Percentiles rank a stretch among this genome's conserved stretches.
These are phyloP conservation scores for Disparrhopalites patrizii DNA, from an alignment of 2,888 invertebrate genomes.

Conservation along the genomic window DNA sequence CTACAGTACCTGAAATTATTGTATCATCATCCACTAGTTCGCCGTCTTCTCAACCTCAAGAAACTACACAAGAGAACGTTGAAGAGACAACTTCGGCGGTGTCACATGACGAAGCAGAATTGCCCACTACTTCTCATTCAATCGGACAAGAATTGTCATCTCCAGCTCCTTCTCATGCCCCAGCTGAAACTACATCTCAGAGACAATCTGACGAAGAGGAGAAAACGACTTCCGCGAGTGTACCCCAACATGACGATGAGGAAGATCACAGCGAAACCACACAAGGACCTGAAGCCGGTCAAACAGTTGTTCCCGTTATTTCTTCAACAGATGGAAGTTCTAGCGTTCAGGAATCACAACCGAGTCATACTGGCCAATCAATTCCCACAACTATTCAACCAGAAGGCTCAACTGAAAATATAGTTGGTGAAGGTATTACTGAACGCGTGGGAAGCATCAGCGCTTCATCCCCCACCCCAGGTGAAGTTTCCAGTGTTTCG, in stretches of 20 bases:
- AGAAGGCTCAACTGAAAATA: not conserved
- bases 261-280: not conserved
- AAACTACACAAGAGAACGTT: not conserved
- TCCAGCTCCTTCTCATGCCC: conserved; percentile 1
- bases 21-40: not conserved
- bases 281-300: not conserved
- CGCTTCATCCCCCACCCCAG: not conserved
- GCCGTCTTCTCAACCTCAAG: not conserved
- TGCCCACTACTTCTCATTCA: not conserved
- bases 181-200: not conserved
- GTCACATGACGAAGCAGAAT: not conserved
- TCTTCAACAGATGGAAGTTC: conserved; percentile 19
- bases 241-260: conserved; percentile 29
- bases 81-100: not conserved
- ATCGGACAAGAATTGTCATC: not conserved
- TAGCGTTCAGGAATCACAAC: not conserved
- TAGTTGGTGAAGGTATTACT: not conserved
- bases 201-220: not conserved
- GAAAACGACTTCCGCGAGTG: conserved; percentile 25
- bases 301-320: conserved; percentile 6
- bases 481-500: not conserved
- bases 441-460: not conserved
- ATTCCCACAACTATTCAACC: not conserved
- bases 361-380: not conserved
- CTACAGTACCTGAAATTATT: not conserved